Base-by-base conservation (phyloP, 2,113 vertebrate genomes). In the Malurus melanocephalus region DNA sequence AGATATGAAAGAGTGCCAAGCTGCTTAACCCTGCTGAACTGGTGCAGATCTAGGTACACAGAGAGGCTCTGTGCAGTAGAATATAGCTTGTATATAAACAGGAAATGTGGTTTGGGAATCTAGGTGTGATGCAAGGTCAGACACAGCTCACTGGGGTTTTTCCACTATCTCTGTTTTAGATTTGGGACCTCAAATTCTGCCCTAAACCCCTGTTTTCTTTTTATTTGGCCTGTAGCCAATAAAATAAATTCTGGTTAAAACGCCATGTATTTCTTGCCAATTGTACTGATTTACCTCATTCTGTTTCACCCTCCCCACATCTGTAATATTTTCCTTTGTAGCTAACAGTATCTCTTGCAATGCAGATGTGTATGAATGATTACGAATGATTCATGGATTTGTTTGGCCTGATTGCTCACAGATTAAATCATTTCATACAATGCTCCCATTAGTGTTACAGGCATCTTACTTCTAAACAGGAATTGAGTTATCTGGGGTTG, bases 401-500 rank as follows among this genome's bases (percentile, higher is more conserved):
- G 67, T 88, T 76, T 68, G 66, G 67, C 71, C 86, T 69, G 74
- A 92, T 55, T 91, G 60, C 66, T 38, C 82, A 75, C 35, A 87
- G 80, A 94, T 91, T 87, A 91, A 93, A 94, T 89, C 3, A 91
- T 78, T 89, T 75, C 33, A 52, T 89, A 77, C 60, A 57, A 72
- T 57, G 51, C 57, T 91, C 28, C 75, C 66, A 11, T 89, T 80
- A 46, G 62, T 38, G 55, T 82, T 52, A 80, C 60, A 78, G 57
- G 60, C 30, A 46, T 82, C 74, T 81, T 80, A 32, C 57, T 76
- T 79, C 55, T 60, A 68, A 89, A 73, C 14, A 93, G 51, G 64
- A 94, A 93, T 86, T 67, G 40, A 87, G 68, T 78, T 77, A 85
- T 28, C 46, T 56, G 48, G 46, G 30, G 15, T 27, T 88, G 38